Conservation (phyloP, 2,797 vertebrate genomes). For the Coccyzus lansbergi region DNA sequence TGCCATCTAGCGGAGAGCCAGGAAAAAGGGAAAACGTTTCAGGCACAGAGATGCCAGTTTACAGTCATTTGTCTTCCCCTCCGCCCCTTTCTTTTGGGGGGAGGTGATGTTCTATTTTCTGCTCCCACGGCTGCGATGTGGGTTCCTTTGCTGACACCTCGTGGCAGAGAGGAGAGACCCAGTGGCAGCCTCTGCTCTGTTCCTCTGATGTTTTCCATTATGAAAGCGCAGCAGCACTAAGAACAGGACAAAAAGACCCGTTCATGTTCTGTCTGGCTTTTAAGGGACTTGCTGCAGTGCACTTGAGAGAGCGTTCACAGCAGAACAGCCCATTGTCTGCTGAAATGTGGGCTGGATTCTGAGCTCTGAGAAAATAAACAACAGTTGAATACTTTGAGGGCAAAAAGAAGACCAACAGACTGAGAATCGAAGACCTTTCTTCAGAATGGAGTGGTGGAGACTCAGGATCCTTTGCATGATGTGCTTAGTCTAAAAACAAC, state of each 20-base stretch:
- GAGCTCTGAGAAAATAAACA: background rate
- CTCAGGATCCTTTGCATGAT: background rate
- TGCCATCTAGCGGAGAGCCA: slow-evolving; percentile 35
- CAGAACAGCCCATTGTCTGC: fast-evolving
- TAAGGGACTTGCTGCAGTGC: background rate
- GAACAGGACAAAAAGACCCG: background rate
- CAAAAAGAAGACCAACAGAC: too few species aligned
- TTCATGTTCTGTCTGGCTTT: too few species aligned
- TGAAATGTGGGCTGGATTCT: fast-evolving
- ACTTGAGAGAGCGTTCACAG: fast-evolving
- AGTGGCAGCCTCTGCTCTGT: too few species aligned
- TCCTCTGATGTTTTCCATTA: too few species aligned
- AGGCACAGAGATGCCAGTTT: fast-evolving
- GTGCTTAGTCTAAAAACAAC: background rate
- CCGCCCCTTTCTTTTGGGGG: too few species aligned
- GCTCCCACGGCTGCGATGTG: too few species aligned
- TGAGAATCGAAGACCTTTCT: background rate
- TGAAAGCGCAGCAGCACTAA: too few species aligned
- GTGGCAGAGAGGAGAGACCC: background rate
- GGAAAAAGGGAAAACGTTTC: background rate
- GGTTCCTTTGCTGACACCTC: slow-evolving; percentile 36
- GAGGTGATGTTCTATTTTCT: too few species aligned
- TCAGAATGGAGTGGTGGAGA: background rate
- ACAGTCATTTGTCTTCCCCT: fast-evolving
- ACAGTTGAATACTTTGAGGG: background rate